These are phyloP conservation scores for Odontomyia ornata DNA, from an alignment of 2,888 invertebrate species.

Conservation along the genomic window DNA sequence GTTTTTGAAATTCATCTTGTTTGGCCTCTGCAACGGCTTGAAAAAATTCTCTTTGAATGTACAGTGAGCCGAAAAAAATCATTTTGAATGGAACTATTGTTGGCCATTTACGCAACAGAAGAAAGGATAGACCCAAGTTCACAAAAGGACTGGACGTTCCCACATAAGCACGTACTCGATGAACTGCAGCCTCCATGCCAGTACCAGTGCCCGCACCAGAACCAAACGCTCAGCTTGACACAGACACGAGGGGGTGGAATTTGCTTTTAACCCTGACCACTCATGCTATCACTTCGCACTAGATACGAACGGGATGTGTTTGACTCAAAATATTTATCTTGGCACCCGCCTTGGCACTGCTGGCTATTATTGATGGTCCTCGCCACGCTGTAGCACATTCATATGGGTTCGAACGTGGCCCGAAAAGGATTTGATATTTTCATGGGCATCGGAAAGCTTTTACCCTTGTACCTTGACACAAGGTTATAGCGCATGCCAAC, in stretches of 20 bases:
- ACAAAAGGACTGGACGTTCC: too few species aligned
- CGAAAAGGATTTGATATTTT: slow-evolving; percentile 25
- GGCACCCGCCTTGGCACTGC: neutral
- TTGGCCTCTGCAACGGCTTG: too few species aligned
- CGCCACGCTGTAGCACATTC: neutral
- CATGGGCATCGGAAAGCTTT: slow-evolving; percentile 43
- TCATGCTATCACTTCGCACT: neutral
- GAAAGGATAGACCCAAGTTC: neutral
- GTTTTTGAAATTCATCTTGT: too few species aligned
- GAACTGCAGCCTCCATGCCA: neutral
- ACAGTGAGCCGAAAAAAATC: too few species aligned
- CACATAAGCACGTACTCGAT: neutral
- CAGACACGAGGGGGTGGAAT: neutral
- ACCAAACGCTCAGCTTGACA: neutral
- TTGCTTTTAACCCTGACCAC: neutral
- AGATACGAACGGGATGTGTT: neutral
- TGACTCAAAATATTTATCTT: slow-evolving; percentile 21
- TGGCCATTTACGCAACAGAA: neutral
- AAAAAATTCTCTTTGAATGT: too few species aligned
- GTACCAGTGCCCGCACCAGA: too few species aligned
- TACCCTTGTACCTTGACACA: slow-evolving; percentile 46
- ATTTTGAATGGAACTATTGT: neutral
- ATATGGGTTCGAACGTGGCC: neutral
- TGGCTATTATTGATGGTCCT: slow-evolving; percentile 16
- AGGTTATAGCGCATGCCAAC: slow-evolving; percentile 48